Conservation (phyloP, 2,888 invertebrate genomes). For the Sesia apiformis region DNA sequence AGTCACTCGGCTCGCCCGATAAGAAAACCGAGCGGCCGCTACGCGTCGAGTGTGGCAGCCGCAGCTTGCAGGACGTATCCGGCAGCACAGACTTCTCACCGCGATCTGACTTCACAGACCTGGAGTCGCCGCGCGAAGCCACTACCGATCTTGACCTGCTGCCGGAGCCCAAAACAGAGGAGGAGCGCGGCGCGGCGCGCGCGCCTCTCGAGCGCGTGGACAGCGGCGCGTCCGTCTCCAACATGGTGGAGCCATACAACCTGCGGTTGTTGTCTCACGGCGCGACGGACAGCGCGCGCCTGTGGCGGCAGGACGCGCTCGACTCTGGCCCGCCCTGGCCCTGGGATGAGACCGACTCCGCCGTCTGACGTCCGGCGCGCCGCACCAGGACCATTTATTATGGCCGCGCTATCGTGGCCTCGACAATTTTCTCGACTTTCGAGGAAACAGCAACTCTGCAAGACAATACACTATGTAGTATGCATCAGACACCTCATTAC, state of each 20-base stretch:
- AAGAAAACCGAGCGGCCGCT: conserved; percentile 8
- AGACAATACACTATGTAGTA: no score
- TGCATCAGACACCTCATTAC: no score
- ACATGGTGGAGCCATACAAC: conserved; percentile 63
- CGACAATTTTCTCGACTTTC: no score
- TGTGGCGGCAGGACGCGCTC: conserved; percentile 69
- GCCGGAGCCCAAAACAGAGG: conserved; percentile 33
- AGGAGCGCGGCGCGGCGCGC: conserved; percentile 8
- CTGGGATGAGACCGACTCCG: conserved; percentile 66
- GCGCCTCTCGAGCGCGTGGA: conserved; percentile 17
- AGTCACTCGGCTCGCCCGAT: conserved; percentile 3
- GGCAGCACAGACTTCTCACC: conserved; percentile 48
- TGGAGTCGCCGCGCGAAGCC: conserved; percentile 45
- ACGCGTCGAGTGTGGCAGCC: conserved; percentile 28
- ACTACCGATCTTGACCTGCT: conserved; percentile 38
- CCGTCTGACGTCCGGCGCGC: conserved; percentile 38
- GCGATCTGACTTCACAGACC: conserved; percentile 54
- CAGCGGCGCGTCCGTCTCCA: conserved; percentile 41
- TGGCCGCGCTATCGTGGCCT: no score
- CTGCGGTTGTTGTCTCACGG: conserved; percentile 54
- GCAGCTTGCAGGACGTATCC: conserved; percentile 22
- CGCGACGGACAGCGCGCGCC: conserved; percentile 41
- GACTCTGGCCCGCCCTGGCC: conserved; percentile 64
- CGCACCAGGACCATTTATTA: background rate
- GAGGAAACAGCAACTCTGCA: no score